A percentile compares a stretch with the other conserved stretches of the same genome.
phyloP scores from a whole-genome alignment of 1,140 invertebrate genomes.

The Drosophila mojavensis region DNA sequence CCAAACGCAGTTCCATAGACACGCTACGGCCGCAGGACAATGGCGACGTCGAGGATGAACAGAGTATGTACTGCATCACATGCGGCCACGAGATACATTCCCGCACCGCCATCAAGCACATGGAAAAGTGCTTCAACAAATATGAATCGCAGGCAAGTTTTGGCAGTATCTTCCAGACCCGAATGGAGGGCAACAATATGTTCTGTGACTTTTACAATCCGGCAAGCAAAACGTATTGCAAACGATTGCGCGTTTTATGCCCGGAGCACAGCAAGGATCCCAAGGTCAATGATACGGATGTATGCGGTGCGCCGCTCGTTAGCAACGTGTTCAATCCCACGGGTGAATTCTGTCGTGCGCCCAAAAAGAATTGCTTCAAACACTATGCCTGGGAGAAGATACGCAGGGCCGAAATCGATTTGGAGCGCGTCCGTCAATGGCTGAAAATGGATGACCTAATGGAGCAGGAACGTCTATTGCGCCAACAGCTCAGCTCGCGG shows the following conservation, averaged over 20 bases:
- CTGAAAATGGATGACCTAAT: constrained; percentile 97
- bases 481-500: constrained; percentile 93
- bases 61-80: constrained; percentile 97
- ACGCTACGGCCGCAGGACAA: constrained; percentile 86
- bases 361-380: constrained; percentile 95
- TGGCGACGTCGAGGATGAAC: constrained; percentile 88
- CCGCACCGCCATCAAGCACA: constrained; percentile 94
- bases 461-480: constrained; percentile 96
- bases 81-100: constrained; percentile 97
- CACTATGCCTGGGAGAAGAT: constrained; percentile 99
- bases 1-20: constrained; percentile 89
- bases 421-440: constrained; percentile 93
- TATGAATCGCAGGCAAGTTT: constrained; percentile 99
- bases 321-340: constrained; percentile 92
- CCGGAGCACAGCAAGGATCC: constrained; percentile 99
- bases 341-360: constrained; percentile 88
- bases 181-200: constrained; percentile 96
- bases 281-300: constrained; percentile 92
- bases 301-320: constrained; percentile 96
- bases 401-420: constrained; percentile 93
- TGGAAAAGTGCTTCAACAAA: constrained; percentile 98
- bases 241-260: constrained; percentile 96
- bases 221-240: constrained; percentile 96
- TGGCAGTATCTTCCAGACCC: constrained; percentile 96
- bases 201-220: constrained; percentile 99